Evolutionary conservation across 2,888 invertebrate species (phyloP), one percentile per base, ranked within the genome.

Genomic region (Cantharis flavilabris): DNA sequence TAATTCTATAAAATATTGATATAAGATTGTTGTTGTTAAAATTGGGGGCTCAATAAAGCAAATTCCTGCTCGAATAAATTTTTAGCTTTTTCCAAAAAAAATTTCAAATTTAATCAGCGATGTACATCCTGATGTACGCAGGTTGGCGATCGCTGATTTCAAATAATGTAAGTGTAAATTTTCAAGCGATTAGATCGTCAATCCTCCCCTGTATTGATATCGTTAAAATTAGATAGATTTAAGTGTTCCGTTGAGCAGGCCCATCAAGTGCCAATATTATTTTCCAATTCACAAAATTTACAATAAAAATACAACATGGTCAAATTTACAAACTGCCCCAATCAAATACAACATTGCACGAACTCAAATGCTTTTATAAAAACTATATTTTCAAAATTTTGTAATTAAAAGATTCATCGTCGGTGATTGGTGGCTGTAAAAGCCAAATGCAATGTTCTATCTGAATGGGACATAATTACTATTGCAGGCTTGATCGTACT

Each of bases 221-320:
- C 9, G 9, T n/a, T 49, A 49, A n/a, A 49, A n/a, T 49, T 49
- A 49, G 9, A 49, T 49, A 49, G 49, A 49, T n/a, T 7, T 49
- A 49, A 49, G 49, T 49, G n/a, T 49, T 33, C 49, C n/a, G 49
- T 49, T 67, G 26, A 67, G 65, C 65, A 67, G 65, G 65, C 65
- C 65, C 65, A n/a, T 23, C 26, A 67, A 67, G 65, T 67, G 65
- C 65, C 65, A 67, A 67, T 67, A 67, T 67, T 23, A 26, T 67
- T 67, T 67, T 65, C 26, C 65, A 23, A 67, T 26, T 67, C n/a
- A 26, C 65, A 67, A 67, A 67, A 67, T 67, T 67, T 67, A 26
- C 20, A 23, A 67, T 67, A 67, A 67, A 67, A 49, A 49, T 49
- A 49, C 49, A 49, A 13, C 9, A 49, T n/a, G 49, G 49, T 49